These are phyloP conservation scores for Agapostemon virescens DNA, from an alignment of 2,888 invertebrate genomes.

Conservation along the genomic window DNA sequence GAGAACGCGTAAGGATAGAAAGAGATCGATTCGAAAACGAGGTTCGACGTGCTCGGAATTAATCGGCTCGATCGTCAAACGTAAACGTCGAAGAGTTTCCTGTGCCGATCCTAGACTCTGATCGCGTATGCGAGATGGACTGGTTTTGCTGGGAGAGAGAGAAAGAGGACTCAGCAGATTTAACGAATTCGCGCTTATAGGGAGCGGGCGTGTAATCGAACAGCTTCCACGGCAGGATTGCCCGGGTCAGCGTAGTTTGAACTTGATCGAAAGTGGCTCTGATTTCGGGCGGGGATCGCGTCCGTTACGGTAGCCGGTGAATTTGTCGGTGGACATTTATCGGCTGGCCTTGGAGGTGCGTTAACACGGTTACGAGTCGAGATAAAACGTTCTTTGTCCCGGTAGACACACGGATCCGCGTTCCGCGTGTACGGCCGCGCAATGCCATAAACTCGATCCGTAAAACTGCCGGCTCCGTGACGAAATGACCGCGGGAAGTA, in stretches of 20 bases:
- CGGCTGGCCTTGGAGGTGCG: conserved; percentile 34
- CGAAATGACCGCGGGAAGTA: conserved; percentile 63
- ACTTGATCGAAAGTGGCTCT: conserved; percentile 20
- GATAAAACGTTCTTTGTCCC: conserved; percentile 62
- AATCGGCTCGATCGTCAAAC: neutral
- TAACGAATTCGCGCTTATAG: conserved; percentile 4
- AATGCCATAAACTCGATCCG: conserved; percentile 64
- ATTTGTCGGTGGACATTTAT: conserved; percentile 43
- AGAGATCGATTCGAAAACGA: neutral
- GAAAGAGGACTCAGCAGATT: conserved; percentile 11
- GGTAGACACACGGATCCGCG: conserved; percentile 6
- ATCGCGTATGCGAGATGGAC: neutral
- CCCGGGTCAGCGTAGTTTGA: neutral
- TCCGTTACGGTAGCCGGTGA: conserved; percentile 23
- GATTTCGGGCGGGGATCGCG: neutral
- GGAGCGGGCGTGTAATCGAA: conserved; percentile 5
- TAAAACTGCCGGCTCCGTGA: conserved; percentile 70
- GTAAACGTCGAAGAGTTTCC: neutral
- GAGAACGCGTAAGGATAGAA: neutral
- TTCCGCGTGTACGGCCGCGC: conserved; percentile 29
- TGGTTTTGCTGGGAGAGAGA: neutral
- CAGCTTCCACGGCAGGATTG: neutral
- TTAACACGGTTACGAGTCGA: conserved; percentile 41
- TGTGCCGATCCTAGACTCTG: neutral
- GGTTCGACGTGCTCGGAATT: conserved; percentile 4